Percentiles rank a stretch among this genome's conserved stretches.
phyloP scores from a whole-genome alignment of 2,797 vertebrate species.

The Spinus pinus region DNA sequence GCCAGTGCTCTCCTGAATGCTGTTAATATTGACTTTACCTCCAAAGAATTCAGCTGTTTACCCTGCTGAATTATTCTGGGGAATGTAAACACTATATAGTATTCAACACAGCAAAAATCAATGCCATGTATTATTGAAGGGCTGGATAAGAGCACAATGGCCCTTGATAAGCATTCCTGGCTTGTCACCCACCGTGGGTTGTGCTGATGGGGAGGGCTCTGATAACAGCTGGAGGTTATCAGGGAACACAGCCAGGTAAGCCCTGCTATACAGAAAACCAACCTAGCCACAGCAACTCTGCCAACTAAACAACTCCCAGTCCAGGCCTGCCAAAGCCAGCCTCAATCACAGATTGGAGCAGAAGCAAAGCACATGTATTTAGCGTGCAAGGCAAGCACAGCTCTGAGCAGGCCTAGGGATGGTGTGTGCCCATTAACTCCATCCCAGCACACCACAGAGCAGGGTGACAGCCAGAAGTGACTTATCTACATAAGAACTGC shows the following conservation, averaged over 20 bases:
- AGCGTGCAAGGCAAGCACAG: background rate
- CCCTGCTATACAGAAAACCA: background rate
- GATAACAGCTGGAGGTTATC: slow-evolving; percentile 61
- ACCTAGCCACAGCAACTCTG: background rate
- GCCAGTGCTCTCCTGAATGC: background rate
- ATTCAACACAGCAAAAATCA: slow-evolving; percentile 63
- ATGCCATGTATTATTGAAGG: slow-evolving; percentile 62
- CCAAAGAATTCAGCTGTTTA: slow-evolving; percentile 56
- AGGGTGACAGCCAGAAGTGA: slow-evolving; percentile 14
- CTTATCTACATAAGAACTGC: background rate
- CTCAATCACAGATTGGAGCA: background rate
- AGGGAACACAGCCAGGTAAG: slow-evolving; percentile 18
- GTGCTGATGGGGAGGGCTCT: background rate
- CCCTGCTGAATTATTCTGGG: slow-evolving; percentile 53
- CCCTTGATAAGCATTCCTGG: slow-evolving; percentile 31
- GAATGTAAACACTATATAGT: slow-evolving; percentile 61
- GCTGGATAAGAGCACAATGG: slow-evolving; percentile 57
- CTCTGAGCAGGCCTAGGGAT: background rate
- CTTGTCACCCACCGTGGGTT: background rate
- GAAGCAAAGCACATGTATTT: background rate
- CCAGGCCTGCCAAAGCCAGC: background rate
- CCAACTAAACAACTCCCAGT: background rate
- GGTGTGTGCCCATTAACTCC: background rate
- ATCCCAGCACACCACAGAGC: background rate
- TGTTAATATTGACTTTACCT: slow-evolving; percentile 60